Conservation (phyloP, 2,888 invertebrate species). For the Chloromyia formosa region DNA sequence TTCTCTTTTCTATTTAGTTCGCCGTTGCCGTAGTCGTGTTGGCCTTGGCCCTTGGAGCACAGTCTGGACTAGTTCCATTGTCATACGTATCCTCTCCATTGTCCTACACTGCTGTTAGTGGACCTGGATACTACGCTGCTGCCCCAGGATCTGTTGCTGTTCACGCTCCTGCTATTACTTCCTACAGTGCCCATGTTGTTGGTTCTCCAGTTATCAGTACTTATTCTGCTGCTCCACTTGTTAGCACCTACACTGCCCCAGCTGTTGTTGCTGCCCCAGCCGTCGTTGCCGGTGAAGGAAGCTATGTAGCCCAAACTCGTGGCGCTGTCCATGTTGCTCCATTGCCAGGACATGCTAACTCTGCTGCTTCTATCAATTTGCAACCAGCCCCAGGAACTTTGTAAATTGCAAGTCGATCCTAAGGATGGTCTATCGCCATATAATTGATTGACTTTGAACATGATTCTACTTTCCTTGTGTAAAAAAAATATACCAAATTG, state of each 20-base stretch:
- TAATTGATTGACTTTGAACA: too few species aligned
- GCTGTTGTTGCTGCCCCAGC: constrained; percentile 48
- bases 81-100: constrained; percentile 35
- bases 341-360: constrained; percentile 60
- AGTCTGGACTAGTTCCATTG: constrained; percentile 51
- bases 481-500: too few species aligned
- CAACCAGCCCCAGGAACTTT: constrained; percentile 64
- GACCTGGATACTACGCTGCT: constrained; percentile 51
- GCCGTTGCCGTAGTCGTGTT: constrained; percentile 57
- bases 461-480: too few species aligned
- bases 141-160: constrained; percentile 49
- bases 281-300: constrained; percentile 53
- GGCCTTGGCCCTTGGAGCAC: constrained; percentile 52
- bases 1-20: constrained; percentile 53
- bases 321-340: constrained; percentile 64
- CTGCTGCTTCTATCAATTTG: constrained; percentile 57
- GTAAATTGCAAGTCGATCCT: too few species aligned
- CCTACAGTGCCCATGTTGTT: constrained; percentile 47
- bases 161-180: constrained; percentile 46
- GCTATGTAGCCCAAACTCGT: constrained; percentile 64
- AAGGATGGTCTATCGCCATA: too few species aligned
- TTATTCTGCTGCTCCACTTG: constrained; percentile 44
- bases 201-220: constrained; percentile 39
- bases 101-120: constrained; percentile 53
- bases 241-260: constrained; percentile 50